These are phyloP conservation scores for Dendroctonus ponderosae DNA, from an alignment of 1,140 invertebrate species.

Conservation along the genomic window DNA sequence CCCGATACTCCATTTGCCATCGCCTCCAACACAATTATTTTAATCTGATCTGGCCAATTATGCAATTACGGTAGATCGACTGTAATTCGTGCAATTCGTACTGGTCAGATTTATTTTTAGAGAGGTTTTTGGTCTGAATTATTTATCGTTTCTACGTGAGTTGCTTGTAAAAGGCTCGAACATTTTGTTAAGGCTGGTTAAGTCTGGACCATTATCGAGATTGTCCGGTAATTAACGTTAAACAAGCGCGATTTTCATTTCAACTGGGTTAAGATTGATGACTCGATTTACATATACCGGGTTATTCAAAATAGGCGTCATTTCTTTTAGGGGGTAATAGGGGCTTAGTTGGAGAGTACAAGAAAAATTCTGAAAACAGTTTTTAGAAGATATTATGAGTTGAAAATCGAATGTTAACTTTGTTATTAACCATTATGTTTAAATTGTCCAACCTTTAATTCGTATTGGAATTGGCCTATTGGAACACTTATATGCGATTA, in stretches of 20 bases:
- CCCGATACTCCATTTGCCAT: not conserved
- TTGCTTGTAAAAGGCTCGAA: not conserved
- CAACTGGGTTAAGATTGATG: not conserved
- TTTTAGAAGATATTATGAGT: no score
- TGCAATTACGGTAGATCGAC: conserved; percentile 21
- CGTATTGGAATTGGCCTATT: no score
- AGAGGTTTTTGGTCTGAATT: conserved; percentile 1
- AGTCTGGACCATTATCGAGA: not conserved
- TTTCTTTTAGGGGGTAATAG: no score
- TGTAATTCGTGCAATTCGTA: conserved; percentile 18
- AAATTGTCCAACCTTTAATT: no score
- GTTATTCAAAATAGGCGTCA: no score
- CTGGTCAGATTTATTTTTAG: conserved; percentile 19
- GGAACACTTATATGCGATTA: no score
- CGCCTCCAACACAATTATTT: conserved; percentile 15
- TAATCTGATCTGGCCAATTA: conserved; percentile 16
- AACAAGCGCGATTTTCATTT: conserved; percentile 11
- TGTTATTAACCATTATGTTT: no score
- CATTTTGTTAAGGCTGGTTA: conserved; percentile 16
- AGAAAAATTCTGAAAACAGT: no score
- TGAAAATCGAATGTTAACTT: no score
- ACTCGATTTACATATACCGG: no score
- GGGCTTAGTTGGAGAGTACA: no score
- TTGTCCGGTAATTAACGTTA: conserved; percentile 11
- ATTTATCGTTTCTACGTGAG: conserved; percentile 10